Percentiles rank a stretch among this genome's conserved stretches.
Conservation (phyloP, 1,140 invertebrate genomes). For the Streblospio benedicti region DNA sequence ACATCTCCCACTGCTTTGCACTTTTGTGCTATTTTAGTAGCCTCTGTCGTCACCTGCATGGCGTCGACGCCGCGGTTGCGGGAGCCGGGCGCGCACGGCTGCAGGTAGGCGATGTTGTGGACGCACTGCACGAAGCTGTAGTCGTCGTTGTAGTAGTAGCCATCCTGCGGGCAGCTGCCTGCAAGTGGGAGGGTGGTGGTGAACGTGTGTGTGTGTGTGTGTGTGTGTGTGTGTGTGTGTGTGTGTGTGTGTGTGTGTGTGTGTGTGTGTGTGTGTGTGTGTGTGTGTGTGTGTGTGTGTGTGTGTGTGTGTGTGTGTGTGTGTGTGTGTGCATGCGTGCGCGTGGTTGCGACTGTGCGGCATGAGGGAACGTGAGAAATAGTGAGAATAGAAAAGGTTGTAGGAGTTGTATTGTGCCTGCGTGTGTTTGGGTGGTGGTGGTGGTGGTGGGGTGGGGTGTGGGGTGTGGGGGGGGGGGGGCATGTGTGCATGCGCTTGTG, state of each 20-base stretch:
- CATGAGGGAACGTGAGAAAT: too few relatives aligned
- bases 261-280: conserved; percentile 9
- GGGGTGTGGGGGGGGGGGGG: conserved; percentile 4
- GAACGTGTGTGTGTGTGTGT: conserved; percentile 2
- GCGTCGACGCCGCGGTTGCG: too few relatives aligned
- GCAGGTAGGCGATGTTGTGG: too few relatives aligned
- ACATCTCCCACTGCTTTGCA: too few relatives aligned
- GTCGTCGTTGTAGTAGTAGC: conserved; percentile 34
- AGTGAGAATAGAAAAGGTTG: too few relatives aligned
- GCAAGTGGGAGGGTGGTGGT: background rate
- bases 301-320: conserved; percentile 12
- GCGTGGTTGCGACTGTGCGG: conserved; percentile 3
- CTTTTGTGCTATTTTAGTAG: too few relatives aligned
- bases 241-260: background rate
- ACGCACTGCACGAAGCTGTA: conserved; percentile 20
- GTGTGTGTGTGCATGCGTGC: conserved; percentile 1
- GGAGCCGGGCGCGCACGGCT: too few relatives aligned
- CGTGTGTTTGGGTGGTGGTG: conserved; percentile 19
- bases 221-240: conserved; percentile 17
- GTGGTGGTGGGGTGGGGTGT: too few relatives aligned
- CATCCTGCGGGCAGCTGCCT: too few relatives aligned
- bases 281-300: conserved; percentile 13
- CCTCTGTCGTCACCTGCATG: too few relatives aligned
- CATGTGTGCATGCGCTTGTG: conserved; percentile 18
- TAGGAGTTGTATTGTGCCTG: too few relatives aligned